Evolutionary conservation across 2,888 invertebrate genomes (phyloP), one percentile per base, ranked within the genome.

Genomic region (Dusona sp.): DNA sequence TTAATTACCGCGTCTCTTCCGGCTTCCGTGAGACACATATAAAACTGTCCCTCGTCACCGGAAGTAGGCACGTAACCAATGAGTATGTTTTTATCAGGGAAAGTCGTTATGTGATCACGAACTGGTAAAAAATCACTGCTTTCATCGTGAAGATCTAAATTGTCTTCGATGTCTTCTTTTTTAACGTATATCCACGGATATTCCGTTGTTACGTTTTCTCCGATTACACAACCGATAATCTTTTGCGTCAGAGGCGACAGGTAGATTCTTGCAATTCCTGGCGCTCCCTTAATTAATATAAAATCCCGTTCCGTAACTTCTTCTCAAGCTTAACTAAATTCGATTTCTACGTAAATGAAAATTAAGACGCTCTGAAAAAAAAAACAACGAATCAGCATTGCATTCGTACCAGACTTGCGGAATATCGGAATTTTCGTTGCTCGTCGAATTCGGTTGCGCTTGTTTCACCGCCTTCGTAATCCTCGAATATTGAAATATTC

Each of bases 181-280:
- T 94, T 94, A 0, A 97, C 94, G 85, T 95, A 95, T 86, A 96
- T 96, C 97, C 97, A 97, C 0, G 97, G 97, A 90, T 95, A 96
- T 92, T 97, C 97, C 25, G 96, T 95, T 0, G 96, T 97, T 0
- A 97, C 95, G 91, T 97, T 95, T 54, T 95, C 94, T 0, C 97
- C 97, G 64, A 97, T 95, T 2, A 96, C 95, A 88, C 96, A 95
- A 85, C 96, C 96, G 16, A 97, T 93, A 77, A 95, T 95, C 87
- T 95, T 94, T 91, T 97, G 97, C 19, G 96, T 96, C 88, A 95
- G 94, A 88, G 95, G 95, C 3, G 95, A 95, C 42, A 97, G 87
- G 19, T 94, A 89, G 13, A 96, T 90, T 90, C 95, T 95, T 61
- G 93, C 92, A 8, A 96, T 95, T 1, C 96, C 96, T 33, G 95